Conservation (phyloP, 2,888 invertebrate genomes). For the Rhaphigaster nebulosa region DNA sequence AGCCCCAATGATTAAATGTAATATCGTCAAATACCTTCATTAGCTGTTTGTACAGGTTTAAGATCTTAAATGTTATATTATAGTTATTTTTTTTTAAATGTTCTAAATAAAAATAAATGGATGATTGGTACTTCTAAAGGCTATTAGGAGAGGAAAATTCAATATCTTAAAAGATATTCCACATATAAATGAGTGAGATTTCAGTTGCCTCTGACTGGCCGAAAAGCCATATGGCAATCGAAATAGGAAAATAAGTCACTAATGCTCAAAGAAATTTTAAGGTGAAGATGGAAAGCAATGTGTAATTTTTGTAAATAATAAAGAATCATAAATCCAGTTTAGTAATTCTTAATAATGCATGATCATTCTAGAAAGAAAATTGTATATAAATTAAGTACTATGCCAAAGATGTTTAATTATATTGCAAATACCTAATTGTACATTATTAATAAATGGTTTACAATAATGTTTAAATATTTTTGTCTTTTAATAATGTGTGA, state of each 20-base stretch:
- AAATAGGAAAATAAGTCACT: conserved; percentile 24
- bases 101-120: conserved; percentile 23
- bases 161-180: not conserved
- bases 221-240: not conserved
- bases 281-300: conserved; percentile 49
- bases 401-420: conserved; percentile 61
- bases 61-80: conserved; percentile 7
- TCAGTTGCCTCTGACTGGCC: not conserved
- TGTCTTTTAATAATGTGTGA: conserved; percentile 63
- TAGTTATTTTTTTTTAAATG: conserved; percentile 37
- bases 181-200: conserved; percentile 30
- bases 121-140: conserved; percentile 7
- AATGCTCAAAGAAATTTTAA: conserved; percentile 58
- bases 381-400: conserved; percentile 61
- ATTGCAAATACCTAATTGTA: conserved; percentile 58
- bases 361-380: conserved; percentile 55
- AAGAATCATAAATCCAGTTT: conserved; percentile 49
- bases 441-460: conserved; percentile 58
- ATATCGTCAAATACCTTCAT: not conserved
- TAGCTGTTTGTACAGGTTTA: conserved; percentile 18
- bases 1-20: not conserved
- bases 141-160: not conserved
- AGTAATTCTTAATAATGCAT: conserved; percentile 58
- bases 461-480: conserved; percentile 62
- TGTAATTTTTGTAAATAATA: conserved; percentile 52